Evolutionary conservation across 2,797 vertebrate genomes (phyloP).

Genomic region (Spea hammondii): DNA sequence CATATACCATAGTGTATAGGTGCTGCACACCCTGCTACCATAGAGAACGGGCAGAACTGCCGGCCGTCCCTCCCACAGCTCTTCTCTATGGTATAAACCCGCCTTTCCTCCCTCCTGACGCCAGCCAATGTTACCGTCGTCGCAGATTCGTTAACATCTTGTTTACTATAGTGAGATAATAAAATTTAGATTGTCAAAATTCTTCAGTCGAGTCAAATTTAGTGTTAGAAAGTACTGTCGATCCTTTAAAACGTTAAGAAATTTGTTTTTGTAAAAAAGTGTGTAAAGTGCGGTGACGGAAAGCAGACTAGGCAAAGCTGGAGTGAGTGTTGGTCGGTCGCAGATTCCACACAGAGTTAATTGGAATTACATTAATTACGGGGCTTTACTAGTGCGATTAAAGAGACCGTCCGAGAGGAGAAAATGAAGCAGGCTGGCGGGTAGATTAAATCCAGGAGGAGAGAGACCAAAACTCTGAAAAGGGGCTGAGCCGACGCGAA

Average conservation of each 20-base stretch:
- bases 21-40: neutral
- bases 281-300: conserved; percentile 21
- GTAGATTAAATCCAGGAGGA: neutral
- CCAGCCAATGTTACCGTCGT: neutral
- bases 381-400: neutral
- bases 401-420: neutral
- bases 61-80: neutral
- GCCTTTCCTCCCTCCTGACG: conserved; percentile 34
- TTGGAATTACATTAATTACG: neutral
- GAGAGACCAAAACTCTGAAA: neutral
- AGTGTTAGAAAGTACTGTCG: too few relatives aligned
- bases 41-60: neutral
- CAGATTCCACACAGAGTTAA: conserved; percentile 27
- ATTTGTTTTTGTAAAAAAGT: neutral
- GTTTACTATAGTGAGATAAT: neutral
- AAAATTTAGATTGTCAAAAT: neutral
- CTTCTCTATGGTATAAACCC: conserved; percentile 40
- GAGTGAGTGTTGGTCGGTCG: neutral
- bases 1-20: neutral
- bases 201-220: neutral
- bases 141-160: conserved; percentile 18
- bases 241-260: neutral
- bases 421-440: neutral
- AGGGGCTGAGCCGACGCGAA: conserved; percentile 12
- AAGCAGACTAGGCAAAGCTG: neutral